Conservation (phyloP, 1,140 invertebrate genomes). For the Parapsyche elsis region DNA sequence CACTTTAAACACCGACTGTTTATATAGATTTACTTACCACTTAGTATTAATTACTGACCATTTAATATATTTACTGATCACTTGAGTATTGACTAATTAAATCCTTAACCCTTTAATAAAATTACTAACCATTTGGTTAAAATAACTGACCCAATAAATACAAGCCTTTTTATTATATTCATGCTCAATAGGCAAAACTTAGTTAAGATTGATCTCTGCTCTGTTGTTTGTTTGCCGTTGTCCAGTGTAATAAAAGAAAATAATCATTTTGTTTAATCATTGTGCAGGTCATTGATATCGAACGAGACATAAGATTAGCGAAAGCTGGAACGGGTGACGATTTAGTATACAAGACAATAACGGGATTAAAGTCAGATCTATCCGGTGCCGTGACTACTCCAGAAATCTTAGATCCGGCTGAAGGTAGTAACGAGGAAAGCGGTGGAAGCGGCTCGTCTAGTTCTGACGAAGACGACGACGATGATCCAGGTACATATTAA, state of each 20-base stretch:
- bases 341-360: slow-evolving; percentile 85
- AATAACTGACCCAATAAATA: too few species aligned
- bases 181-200: too few species aligned
- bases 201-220: not conserved
- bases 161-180: too few species aligned
- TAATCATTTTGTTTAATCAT: slow-evolving; percentile 31
- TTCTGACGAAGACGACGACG: slow-evolving; percentile 61
- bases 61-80: too few species aligned
- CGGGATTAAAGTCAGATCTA: slow-evolving; percentile 84
- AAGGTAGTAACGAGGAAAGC: slow-evolving; percentile 63
- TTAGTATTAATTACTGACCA: too few species aligned
- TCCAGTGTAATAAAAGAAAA: slow-evolving; percentile 2
- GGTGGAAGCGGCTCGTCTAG: slow-evolving; percentile 65
- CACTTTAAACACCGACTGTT: too few species aligned
- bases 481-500: slow-evolving; percentile 61
- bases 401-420: slow-evolving; percentile 62
- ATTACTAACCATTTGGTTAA: too few species aligned
- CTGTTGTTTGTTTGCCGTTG: slow-evolving; percentile 35
- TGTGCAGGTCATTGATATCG: slow-evolving; percentile 85
- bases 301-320: slow-evolving; percentile 85
- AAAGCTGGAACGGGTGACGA: slow-evolving; percentile 80
- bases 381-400: slow-evolving; percentile 75
- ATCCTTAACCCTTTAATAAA: too few species aligned
- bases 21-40: too few species aligned
- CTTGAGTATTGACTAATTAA: too few species aligned